Base-by-base conservation (phyloP, 2,888 invertebrate species). In the Fragum sueziense region DNA sequence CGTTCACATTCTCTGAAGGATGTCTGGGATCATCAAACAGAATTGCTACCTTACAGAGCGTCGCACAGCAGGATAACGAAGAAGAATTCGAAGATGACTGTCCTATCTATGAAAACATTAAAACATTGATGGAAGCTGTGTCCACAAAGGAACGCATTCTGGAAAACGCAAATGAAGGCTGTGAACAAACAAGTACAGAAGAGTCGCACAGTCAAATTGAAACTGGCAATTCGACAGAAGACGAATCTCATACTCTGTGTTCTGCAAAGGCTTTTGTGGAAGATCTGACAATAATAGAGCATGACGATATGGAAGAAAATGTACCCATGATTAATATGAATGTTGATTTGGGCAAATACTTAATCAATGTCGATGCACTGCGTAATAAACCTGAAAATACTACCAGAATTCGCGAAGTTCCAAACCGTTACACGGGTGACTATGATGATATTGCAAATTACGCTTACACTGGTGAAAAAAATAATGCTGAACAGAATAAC, bases 91-190 rank as follows among this genome's bases (percentile, higher is more conserved):
- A 74, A 0, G 72, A 79, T 20, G 68, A 51, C 11, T 76, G 70
- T 54, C 84, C 84, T 6, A 59, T 82, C n/a, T 86, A 86, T 71
- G 80, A 86, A 78, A 86, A 86, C 47, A 84, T 85, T 22, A 59
- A 76, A 65, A 76, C 80, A 7, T 52, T 85, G 22, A 79, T 82
- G 76, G 80, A 85, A 68, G 31, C 79, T 2, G 65, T 65, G 20
- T 67, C 75, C 6, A 37, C 70, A 31, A 72, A 73, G 22, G 65
- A 65, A 25, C 4, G 25, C 4, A 20, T 65, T 4, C 41, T 65
- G 29, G 25, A 65, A 37, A 57, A 27, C 25, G 17, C 47, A 4
- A 47, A 47, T n/a, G 47, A 47, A 47, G n/a, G 47, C n/a, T 47
- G 47, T 14, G 47, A 47, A 47, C 47, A 47, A n/a, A 47, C 47